Percentiles rank a stretch among this genome's conserved stretches.
Conservation (phyloP, 2,113 vertebrate species). For the Nannospalax galili region DNA sequence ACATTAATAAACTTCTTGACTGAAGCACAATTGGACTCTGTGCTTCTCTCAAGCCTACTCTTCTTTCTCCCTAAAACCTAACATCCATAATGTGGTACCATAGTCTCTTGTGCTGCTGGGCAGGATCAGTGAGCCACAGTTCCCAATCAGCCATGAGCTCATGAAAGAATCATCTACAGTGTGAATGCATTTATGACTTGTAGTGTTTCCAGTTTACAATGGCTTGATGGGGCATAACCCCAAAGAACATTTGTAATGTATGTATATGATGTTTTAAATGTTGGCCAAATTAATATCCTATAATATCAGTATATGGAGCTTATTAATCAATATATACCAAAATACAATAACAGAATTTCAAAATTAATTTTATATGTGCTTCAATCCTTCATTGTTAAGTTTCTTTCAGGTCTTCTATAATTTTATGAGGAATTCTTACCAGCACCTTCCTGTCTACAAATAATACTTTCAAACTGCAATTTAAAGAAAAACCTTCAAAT, state of each 20-base stretch:
- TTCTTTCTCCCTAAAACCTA: too few relatives aligned
- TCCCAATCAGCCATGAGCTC: background rate
- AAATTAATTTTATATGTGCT: background rate
- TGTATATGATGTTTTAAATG: background rate
- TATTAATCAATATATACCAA: too few relatives aligned
- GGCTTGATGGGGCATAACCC: background rate
- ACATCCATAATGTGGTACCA: background rate
- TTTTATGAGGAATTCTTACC: background rate
- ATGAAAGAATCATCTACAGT: background rate
- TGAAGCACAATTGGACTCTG: too few relatives aligned
- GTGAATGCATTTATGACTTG: background rate
- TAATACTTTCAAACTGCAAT: background rate
- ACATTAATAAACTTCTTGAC: too few relatives aligned
- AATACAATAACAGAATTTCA: background rate
- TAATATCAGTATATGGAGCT: background rate
- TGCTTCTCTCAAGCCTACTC: too few relatives aligned
- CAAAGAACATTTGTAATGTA: background rate
- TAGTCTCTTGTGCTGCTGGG: too few relatives aligned
- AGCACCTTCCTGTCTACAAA: background rate
- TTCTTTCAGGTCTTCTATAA: background rate
- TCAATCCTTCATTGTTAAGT: background rate
- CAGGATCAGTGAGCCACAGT: background rate
- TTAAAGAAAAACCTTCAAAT: background rate
- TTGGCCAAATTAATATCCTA: background rate
- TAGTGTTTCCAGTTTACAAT: background rate